Percentiles rank a stretch among this genome's conserved stretches.
These are phyloP conservation scores for Heliconius hewitsoni DNA, from an alignment of 1,140 invertebrate species.

Conservation along the genomic window DNA sequence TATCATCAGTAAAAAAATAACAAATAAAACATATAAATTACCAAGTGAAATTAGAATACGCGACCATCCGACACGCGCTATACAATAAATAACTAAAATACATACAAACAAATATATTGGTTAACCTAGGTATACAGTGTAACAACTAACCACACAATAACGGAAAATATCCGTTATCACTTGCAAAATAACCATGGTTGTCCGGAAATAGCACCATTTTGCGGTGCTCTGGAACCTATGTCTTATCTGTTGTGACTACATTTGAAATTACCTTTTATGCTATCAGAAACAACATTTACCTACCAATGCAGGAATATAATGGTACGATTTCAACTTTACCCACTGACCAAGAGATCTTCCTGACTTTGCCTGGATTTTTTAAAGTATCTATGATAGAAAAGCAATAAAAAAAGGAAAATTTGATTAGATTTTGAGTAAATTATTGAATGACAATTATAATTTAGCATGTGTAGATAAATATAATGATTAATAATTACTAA, in stretches of 20 bases:
- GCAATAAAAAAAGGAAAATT: no score
- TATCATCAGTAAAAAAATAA: no score
- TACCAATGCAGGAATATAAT: not conserved
- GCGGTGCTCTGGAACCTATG: not conserved
- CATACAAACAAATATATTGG: not conserved
- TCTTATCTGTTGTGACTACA: not conserved
- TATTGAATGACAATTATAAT: no score
- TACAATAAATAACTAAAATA: not conserved
- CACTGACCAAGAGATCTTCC: no score
- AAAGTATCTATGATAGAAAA: no score
- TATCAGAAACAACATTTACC: not conserved
- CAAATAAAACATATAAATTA: no score
- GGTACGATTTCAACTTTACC: not conserved
- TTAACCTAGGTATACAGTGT: not conserved
- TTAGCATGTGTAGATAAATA: no score
- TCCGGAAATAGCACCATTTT: conserved; percentile 8
- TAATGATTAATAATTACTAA: no score
- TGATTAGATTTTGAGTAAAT: no score
- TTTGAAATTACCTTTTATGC: conserved; percentile 9
- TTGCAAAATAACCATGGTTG: not conserved
- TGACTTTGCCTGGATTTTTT: no score
- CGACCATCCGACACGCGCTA: no score
- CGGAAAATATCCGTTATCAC: not conserved
- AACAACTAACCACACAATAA: not conserved
- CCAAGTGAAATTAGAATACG: no score